Percentiles rank a stretch among this genome's conserved stretches.
Evolutionary conservation across 92 coral and sea anemone species (phyloP).

Genomic region (Actinernus sp.): DNA sequence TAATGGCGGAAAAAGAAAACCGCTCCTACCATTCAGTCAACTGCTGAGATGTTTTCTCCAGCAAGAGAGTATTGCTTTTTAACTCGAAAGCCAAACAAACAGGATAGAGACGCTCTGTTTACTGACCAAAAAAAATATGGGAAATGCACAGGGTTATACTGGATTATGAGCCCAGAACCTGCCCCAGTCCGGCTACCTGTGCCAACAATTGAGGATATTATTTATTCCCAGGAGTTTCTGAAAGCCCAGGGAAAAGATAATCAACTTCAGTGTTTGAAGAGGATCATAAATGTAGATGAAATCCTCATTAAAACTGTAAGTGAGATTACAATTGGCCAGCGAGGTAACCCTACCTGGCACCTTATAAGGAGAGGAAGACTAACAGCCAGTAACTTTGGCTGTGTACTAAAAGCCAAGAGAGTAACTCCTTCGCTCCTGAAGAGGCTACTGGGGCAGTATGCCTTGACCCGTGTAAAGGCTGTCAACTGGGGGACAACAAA

Average conservation of each 20-base stretch:
- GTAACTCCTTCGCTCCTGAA: constrained; percentile 54
- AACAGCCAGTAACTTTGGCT: constrained; percentile 41
- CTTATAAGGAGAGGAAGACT: constrained; percentile 25
- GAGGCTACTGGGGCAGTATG: constrained; percentile 50
- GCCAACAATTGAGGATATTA: constrained; percentile 26
- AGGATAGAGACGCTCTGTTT: constrained; percentile 19
- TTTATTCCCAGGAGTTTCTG: constrained; percentile 37
- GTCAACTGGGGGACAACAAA: constrained; percentile 37
- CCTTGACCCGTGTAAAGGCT: constrained; percentile 35
- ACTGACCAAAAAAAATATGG: constrained; percentile 18
- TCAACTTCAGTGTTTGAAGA: constrained; percentile 12
- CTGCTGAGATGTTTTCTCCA: constrained; percentile 27
- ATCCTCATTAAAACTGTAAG: constrained; percentile 8
- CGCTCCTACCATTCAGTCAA: constrained; percentile 3
- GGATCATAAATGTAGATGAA: constrained; percentile 8
- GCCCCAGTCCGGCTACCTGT: constrained; percentile 21
- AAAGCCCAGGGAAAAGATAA: constrained; percentile 1
- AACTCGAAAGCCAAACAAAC: constrained; percentile 2
- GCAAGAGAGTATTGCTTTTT: constrained; percentile 8
- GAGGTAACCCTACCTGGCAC: constrained; percentile 45
- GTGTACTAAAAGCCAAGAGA: constrained; percentile 44
- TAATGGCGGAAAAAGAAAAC: constrained; percentile 26
- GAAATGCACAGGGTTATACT: constrained; percentile 33
- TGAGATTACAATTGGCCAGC: constrained; percentile 24
- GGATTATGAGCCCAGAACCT: constrained; percentile 42